Base-by-base conservation (phyloP, 2,888 invertebrate genomes). In the Oscheius onirici region DNA sequence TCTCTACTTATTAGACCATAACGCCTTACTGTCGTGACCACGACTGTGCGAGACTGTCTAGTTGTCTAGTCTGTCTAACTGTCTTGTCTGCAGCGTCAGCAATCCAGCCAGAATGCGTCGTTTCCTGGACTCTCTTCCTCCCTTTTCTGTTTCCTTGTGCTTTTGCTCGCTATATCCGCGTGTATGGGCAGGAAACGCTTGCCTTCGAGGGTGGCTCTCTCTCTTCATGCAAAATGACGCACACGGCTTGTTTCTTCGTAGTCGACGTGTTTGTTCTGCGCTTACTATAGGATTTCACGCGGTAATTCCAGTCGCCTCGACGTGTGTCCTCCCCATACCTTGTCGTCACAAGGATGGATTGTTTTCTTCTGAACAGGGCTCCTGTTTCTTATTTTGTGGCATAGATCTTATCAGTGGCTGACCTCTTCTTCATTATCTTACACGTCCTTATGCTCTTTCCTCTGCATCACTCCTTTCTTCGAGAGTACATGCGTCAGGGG, bases 221-320 rank as follows among this genome's bases (percentile, higher is more conserved):
- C 34, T 34, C 34, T 34, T 2, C 58, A 20, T 58, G 58, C 58
- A 58, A 58, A 58, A 58, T 58, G 61, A 61, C 44, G 63, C 49
- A 49, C 49, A 49, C 46, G 63, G 63, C 63, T 46, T 63, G 63
- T 63, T 63, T 63, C 63, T 63, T 63, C 63, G 49, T 34, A 49
- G 46, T 26, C 52, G 57, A 54, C 55, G 24, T 69, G 51, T 69
- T 69, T 69, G 69, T 69, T 69, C 69, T 60, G 52, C 49, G 69
- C 69, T 69, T 69, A 69, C 69, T 69, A 63, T 63, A 69, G 69
- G 69, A 54, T 69, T 69, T 69, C 69, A 69, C 60, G 49, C 58
- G 54, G 58, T 52, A 58, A 66, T 54, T 52, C 66, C 52, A 52
- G 66, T 66, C 66, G 66, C 52, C 66, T 40, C 22, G 58, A 58